Conservation (phyloP, 2,113 vertebrate genomes). For the Cynoglossus semilaevis region DNA sequence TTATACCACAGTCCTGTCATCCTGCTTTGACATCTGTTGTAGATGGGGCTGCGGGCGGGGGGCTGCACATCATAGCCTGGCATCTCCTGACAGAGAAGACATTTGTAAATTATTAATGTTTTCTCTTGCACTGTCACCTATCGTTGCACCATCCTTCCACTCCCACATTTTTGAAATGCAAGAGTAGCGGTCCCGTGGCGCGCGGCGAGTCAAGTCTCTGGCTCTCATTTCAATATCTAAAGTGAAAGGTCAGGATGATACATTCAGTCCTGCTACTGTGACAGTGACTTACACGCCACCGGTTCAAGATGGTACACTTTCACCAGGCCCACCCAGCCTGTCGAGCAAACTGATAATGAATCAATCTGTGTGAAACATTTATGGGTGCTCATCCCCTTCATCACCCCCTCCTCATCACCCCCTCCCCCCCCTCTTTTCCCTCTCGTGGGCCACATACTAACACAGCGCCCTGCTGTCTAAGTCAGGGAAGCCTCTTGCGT, state of each 20-base stretch:
- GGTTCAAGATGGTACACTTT: conserved; percentile 55
- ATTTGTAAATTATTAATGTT: conserved; percentile 63
- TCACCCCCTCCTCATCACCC: not conserved
- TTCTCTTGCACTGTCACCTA: conserved; percentile 59
- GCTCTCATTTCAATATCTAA: conserved; percentile 66
- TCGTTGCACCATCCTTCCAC: conserved; percentile 38
- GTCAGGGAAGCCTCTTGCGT: conserved; percentile 55
- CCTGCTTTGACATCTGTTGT: conserved; percentile 35
- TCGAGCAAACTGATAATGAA: conserved; percentile 64
- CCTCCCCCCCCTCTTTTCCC: not conserved
- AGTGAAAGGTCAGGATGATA: conserved; percentile 64
- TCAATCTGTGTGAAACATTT: conserved; percentile 69
- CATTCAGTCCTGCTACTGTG: conserved; percentile 48
- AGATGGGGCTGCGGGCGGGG: conserved; percentile 1
- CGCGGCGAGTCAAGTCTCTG: conserved; percentile 52
- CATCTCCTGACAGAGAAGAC: conserved; percentile 49
- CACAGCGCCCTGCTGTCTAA: conserved; percentile 51
- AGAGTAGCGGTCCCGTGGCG: conserved; percentile 35
- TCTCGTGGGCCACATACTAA: conserved; percentile 56
- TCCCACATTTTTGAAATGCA: conserved; percentile 49
- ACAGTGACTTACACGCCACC: conserved; percentile 60
- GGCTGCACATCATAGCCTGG: conserved; percentile 39
- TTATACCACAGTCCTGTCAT: conserved; percentile 39
- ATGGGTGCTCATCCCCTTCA: conserved; percentile 15
- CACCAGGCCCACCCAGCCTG: conserved; percentile 55